phyloP scores from a whole-genome alignment of 1,140 invertebrate genomes.

The Lucilia cuprina region DNA sequence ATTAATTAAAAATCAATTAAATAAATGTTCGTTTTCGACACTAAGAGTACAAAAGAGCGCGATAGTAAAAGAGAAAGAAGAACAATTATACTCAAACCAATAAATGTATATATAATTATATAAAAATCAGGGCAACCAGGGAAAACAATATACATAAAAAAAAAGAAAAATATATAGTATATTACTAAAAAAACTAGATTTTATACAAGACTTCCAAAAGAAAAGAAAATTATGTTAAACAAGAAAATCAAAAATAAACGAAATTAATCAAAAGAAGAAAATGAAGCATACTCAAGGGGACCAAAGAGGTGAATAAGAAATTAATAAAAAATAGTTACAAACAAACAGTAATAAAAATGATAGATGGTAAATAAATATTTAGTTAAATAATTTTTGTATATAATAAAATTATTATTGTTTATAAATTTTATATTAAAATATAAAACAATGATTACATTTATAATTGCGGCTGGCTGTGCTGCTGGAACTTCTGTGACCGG shows the following conservation, averaged over 20 bases:
- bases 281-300: not conserved
- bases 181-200: too few species aligned
- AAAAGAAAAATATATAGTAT: too few species aligned
- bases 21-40: not conserved
- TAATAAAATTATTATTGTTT: not conserved
- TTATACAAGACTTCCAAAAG: too few species aligned
- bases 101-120: too few species aligned
- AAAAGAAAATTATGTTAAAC: not conserved
- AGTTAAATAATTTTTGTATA: not conserved
- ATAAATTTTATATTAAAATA: slow-evolving; percentile 24
- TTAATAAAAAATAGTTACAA: not conserved
- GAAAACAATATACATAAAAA: too few species aligned
- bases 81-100: too few species aligned
- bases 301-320: not conserved
- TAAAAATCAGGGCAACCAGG: too few species aligned
- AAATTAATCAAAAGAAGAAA: not conserved
- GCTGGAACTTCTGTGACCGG: slow-evolving; percentile 71
- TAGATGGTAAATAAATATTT: not conserved
- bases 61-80: not conserved
- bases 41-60: not conserved
- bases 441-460: slow-evolving; percentile 59
- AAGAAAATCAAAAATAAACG: not conserved
- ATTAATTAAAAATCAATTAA: not conserved
- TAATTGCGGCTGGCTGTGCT: slow-evolving; percentile 62
- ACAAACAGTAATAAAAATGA: not conserved